Conservation (phyloP, 2,797 vertebrate species). For the Aselliscus stoliczkanus region DNA sequence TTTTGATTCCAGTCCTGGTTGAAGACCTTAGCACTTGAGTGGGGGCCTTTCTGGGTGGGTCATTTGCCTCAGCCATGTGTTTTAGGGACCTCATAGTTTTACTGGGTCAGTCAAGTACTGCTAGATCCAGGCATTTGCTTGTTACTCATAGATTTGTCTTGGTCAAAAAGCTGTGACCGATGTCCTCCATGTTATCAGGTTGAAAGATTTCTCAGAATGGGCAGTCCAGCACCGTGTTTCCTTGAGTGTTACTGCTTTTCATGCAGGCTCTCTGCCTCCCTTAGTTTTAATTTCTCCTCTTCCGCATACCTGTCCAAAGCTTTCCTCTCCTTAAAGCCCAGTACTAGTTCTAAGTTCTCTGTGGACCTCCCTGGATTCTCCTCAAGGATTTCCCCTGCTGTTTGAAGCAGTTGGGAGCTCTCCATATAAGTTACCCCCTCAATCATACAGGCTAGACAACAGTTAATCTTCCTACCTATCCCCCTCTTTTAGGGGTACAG, state of each 20-base stretch:
- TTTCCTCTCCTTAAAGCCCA: background rate
- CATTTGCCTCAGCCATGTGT: background rate
- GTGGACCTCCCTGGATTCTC: background rate
- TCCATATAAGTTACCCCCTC: background rate
- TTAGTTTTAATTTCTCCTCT: background rate
- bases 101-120: background rate
- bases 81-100: background rate
- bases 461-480: background rate
- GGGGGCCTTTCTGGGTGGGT: background rate
- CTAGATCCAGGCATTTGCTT: background rate
- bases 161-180: background rate
- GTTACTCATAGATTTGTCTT: background rate
- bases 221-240: background rate
- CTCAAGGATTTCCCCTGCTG: background rate
- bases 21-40: background rate
- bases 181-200: background rate
- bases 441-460: background rate
- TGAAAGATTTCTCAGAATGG: background rate
- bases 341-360: background rate
- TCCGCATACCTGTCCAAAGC: background rate
- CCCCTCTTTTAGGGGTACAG: background rate
- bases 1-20: background rate
- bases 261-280: background rate
- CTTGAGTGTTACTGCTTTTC: background rate
- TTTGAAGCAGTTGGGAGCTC: background rate